Evolutionary conservation across 2,888 invertebrate genomes (phyloP), one percentile per base, ranked within the genome.

Genomic region (Ichneumoninae sp.): DNA sequence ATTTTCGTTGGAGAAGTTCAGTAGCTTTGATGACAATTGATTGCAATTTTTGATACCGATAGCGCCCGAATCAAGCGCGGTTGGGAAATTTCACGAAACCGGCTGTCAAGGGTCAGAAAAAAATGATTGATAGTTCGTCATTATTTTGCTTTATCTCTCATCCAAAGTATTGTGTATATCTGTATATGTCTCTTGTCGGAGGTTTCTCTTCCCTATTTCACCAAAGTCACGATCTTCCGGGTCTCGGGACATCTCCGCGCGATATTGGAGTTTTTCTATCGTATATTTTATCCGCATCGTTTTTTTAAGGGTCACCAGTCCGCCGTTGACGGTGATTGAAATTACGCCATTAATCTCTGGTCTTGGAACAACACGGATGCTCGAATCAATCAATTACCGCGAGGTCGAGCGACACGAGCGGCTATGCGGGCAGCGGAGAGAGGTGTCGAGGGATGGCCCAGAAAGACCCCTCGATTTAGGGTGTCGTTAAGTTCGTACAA

Each of bases 331-430:
- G 72, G 68, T 69, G 82, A 82, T 78, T 62, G 74, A 82, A 72
- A 69, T 57, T 36, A 26, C 52, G 30, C 36, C 72, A 77, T 78
- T 78, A 82, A 82, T 78, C 78, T 72, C 19, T 40, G 16, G 54
- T 33, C 65, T 47, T 44, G 47, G 70, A 66, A 66, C 70, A 81
- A 57, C 75, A 52, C 44, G 44, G 44, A 62, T 57, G 47, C 13
- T 47, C 10, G 71, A 77, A 77, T 68, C 82, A 74, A 82, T 82
- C 72, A 74, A 78, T 77, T 78, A 78, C 62, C 19, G 22, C 69
- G 52, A 47, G 68, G 52, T 69, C 74, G 78, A 40, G 36, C 19
- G 57, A 50, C 57, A 68, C 57, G 75, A 70, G 44, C 44, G 40
- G 57, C 47, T 66, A 54, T 57, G 62, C 5, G 62, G n/a, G 65